phyloP scores from a whole-genome alignment of 35 echinoderm and acorn worm species.

The Apostichopus japonicus region DNA sequence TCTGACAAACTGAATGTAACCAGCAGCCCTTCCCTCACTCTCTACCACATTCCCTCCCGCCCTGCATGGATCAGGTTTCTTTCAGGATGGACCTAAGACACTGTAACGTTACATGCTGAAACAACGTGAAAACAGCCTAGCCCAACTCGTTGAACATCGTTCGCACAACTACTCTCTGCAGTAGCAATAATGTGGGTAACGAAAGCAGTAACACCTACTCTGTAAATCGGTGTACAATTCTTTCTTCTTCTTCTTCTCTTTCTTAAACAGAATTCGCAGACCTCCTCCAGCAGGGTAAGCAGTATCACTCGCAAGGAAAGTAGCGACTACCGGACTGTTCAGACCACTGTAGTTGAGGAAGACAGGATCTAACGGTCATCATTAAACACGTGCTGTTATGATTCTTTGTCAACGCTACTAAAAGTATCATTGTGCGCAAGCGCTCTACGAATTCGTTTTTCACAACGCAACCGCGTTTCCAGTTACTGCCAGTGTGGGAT shows the following conservation, averaged over 20 bases:
- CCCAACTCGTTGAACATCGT: background rate
- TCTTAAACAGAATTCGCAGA: background rate
- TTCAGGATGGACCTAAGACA: too few species aligned
- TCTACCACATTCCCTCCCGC: too few species aligned
- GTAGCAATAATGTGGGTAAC: background rate
- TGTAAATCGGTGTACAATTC: background rate
- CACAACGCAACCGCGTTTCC: too few species aligned
- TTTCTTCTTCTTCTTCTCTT: background rate
- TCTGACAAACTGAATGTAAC: too few species aligned
- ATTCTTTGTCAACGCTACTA: too few species aligned
- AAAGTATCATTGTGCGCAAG: too few species aligned
- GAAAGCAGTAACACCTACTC: background rate
- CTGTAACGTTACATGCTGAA: too few species aligned
- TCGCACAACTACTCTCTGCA: background rate
- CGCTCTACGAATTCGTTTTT: too few species aligned
- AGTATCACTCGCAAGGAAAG: conserved; percentile 11
- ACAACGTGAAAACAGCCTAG: background rate
- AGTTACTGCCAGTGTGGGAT: too few species aligned
- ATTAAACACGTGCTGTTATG: too few species aligned
- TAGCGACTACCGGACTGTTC: conserved; percentile 3
- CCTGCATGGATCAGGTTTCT: too few species aligned
- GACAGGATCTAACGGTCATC: background rate
- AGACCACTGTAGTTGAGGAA: background rate
- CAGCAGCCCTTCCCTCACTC: too few species aligned
- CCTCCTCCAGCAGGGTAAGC: background rate